phyloP scores from a whole-genome alignment of 2,888 invertebrate species.

The Pseudolycoriella hygida region DNA sequence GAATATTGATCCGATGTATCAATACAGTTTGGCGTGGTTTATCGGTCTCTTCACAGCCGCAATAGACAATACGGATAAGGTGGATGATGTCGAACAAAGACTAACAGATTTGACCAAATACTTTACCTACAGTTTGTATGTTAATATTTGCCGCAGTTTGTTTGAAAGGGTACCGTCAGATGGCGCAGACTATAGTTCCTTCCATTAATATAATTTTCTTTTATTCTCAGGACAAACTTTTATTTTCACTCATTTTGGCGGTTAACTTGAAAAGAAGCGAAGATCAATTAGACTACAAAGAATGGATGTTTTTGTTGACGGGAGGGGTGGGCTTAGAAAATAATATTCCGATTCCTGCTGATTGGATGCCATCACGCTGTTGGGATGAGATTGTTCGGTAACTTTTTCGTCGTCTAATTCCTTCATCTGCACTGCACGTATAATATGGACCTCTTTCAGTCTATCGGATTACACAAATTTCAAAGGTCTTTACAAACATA shows the following conservation, averaged over 20 bases:
- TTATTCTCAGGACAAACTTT: constrained; percentile 56
- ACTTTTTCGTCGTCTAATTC: not conserved
- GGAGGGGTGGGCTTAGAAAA: constrained; percentile 70
- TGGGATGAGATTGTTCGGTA: constrained; percentile 62
- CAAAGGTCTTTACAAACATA: constrained; percentile 46
- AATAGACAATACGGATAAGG: constrained; percentile 71
- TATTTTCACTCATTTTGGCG: constrained; percentile 63
- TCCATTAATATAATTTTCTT: constrained; percentile 11
- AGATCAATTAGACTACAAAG: constrained; percentile 37
- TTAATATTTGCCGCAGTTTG: constrained; percentile 81
- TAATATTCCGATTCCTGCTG: constrained; percentile 46
- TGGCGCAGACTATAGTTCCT: not conserved
- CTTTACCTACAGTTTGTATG: constrained; percentile 79
- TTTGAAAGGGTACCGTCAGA: constrained; percentile 58
- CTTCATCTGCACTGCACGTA: constrained; percentile 20
- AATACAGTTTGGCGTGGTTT: constrained; percentile 89
- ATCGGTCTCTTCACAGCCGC: constrained; percentile 71
- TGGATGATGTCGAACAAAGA: constrained; percentile 61
- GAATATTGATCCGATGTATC: constrained; percentile 94
- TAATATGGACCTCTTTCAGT: constrained; percentile 20
- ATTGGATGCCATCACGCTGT: constrained; percentile 50
- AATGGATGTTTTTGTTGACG: constrained; percentile 77
- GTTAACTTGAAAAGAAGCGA: constrained; percentile 51
- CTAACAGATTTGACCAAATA: constrained; percentile 55
- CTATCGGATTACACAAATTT: constrained; percentile 31